Evolutionary conservation across 2,888 invertebrate species (phyloP).

Genomic region (Drosophila kokeensis): DNA sequence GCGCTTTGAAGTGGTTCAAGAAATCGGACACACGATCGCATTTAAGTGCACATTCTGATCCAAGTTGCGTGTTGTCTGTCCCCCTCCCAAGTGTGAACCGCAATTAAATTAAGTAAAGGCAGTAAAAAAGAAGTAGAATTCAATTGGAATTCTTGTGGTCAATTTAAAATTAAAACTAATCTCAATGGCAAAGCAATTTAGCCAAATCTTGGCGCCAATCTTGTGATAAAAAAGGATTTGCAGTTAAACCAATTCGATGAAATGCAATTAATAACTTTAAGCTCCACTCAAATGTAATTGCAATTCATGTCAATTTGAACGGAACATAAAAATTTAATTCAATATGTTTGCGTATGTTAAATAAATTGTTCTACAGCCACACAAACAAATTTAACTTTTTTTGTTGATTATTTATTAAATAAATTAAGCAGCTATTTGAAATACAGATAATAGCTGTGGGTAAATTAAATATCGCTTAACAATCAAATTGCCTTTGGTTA

Average conservation of each 20-base stretch:
- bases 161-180: not conserved
- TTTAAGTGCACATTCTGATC: conserved; percentile 4
- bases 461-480: conserved; percentile 9
- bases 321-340: not conserved
- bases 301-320: not conserved
- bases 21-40: conserved; percentile 27
- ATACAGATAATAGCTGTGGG: not conserved
- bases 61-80: not conserved
- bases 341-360: conserved; percentile 1
- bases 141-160: not conserved
- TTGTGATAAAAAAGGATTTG: not conserved
- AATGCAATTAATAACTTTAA: not conserved
- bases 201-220: not conserved
- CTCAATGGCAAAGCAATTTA: not conserved
- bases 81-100: not conserved
- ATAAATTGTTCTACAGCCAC: not conserved
- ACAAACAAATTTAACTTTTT: not conserved
- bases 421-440: not conserved
- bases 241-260: not conserved
- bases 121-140: not conserved
- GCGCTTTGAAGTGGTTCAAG: conserved; percentile 5
- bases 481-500: conserved; percentile 1
- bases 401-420: not conserved
- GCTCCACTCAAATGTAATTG: not conserved
- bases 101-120: not conserved